Conservation (phyloP, 2,113 vertebrate genomes). For the Corythornis madagascariensis region DNA sequence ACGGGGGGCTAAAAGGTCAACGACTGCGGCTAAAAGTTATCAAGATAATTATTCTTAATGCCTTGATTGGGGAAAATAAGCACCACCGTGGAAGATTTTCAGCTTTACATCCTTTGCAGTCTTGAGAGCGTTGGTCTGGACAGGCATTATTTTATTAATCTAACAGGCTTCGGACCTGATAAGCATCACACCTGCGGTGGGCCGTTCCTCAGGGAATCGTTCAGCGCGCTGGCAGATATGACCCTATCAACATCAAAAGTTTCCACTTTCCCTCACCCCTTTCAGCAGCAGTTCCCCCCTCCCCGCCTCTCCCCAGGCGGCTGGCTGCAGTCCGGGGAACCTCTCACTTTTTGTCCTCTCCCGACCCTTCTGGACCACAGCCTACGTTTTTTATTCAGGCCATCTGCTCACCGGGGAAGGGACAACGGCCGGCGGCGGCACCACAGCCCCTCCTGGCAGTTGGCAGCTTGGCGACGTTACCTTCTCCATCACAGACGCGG, state of each 20-base stretch:
- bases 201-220: not conserved
- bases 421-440: not conserved
- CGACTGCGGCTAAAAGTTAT: not conserved
- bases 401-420: slow-evolving; percentile 88
- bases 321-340: slow-evolving; percentile 86
- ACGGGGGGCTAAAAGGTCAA: slow-evolving; percentile 24
- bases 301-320: slow-evolving; percentile 82
- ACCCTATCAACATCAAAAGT: slow-evolving; percentile 74
- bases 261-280: slow-evolving; percentile 71
- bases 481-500: not conserved
- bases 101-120: not conserved
- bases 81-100: not conserved
- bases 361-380: slow-evolving; percentile 87
- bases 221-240: not conserved
- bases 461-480: not conserved
- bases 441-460: not conserved
- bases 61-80: not conserved
- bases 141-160: slow-evolving; percentile 50
- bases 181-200: slow-evolving; percentile 73
- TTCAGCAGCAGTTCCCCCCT: slow-evolving; percentile 73
- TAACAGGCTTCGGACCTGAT: slow-evolving; percentile 69
- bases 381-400: slow-evolving; percentile 87
- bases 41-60: not conserved
- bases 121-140: not conserved
- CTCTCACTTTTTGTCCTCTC: slow-evolving; percentile 92